Percentiles rank a stretch among this genome's conserved stretches.
Conservation (phyloP, 2,113 vertebrate species). For the Sturnira hondurensis region DNA sequence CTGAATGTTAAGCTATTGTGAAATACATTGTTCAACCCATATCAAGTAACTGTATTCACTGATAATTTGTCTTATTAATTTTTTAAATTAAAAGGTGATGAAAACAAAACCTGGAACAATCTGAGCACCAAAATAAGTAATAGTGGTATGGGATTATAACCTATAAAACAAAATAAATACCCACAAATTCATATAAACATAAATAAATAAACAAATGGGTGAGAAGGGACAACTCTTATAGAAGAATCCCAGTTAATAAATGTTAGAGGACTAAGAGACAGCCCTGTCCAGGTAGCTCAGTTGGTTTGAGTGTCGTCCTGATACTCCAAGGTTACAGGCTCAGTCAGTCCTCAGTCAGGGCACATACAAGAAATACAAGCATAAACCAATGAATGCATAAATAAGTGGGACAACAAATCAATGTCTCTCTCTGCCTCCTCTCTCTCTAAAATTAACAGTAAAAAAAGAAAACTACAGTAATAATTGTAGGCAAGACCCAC, state of each 20-base stretch:
- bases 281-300: no score
- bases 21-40: not conserved
- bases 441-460: no score
- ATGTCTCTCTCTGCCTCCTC: no score
- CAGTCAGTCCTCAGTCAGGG: no score
- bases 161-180: not conserved
- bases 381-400: no score
- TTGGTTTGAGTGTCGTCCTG: no score
- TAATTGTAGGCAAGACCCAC: not conserved
- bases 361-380: no score
- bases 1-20: not conserved
- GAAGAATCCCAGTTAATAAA: not conserved
- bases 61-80: not conserved
- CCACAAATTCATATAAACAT: not conserved
- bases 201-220: slow-evolving; percentile 10
- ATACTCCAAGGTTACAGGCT: no score
- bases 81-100: slow-evolving; percentile 25
- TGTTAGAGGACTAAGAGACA: not conserved
- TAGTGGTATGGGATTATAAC: not conserved
- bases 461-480: not conserved
- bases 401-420: no score
- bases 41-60: not conserved
- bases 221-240: not conserved
- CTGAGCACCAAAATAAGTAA: slow-evolving; percentile 11
- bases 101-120: slow-evolving; percentile 23